Evolutionary conservation across 2,113 vertebrate genomes (phyloP), one percentile per base, ranked within the genome.

Genomic region (Macquaria australasica): DNA sequence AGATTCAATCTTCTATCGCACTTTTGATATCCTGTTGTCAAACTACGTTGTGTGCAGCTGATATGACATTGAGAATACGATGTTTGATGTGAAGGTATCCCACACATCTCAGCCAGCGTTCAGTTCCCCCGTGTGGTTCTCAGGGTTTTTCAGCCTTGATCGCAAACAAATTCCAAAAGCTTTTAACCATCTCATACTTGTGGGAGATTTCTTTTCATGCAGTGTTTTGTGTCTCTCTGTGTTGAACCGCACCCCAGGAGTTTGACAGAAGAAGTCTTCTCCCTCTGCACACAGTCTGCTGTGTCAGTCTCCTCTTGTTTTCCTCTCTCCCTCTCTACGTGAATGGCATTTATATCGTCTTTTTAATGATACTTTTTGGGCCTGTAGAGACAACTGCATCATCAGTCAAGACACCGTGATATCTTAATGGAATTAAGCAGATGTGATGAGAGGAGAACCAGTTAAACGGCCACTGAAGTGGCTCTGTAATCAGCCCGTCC

Each of bases 401-500:
- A 69, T 77, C 77, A 76, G n/a, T 73, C 4, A 20, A 53, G 78
- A 79, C 74, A 34, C 45, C 37, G 56, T 51, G 48, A 77, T 82
- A 88, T 85, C 81, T 80, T 92, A 85, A 91, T 89, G 80, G 73
- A 92, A 85, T 90, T 85, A 81, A 86, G 84, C 78, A 77, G 85
- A 85, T 85, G 81, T 82, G 89, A 89, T 82, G 83, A 89, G 77
- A 81, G 53, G 51, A 83, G 85, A 55, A 68, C 59, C 45, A 25
- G 72, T 45, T 92, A 83, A 93, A 90, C 21, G 68, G 70, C 23
- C 58, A 20, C 75, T 91, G 76, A 90, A 90, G 87, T 83, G 28
- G 77, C 69, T 86, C 41, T 75, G 39, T 84, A 89, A 94, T 92
- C 84, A 74, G 73, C 60, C 67, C 10, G 73, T 91, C 50, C 39